These are phyloP conservation scores for Drosophila meridiana DNA, from an alignment of 2,888 invertebrate species.

Conservation along the genomic window DNA sequence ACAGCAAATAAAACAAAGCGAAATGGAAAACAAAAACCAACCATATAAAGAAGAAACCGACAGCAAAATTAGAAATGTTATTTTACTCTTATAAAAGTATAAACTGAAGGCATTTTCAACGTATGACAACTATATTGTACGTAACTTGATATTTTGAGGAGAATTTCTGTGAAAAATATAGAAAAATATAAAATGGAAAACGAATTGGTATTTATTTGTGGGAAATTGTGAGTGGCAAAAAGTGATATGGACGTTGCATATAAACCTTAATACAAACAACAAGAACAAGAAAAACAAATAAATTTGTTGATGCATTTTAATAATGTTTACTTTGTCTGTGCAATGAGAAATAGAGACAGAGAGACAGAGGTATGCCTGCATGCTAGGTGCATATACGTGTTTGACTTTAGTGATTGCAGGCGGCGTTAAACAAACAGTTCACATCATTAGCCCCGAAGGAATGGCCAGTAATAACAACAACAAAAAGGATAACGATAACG, in stretches of 20 bases:
- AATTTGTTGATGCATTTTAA: conserved; percentile 45
- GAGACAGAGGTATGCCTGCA: neutral
- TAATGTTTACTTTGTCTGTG: conserved; percentile 61
- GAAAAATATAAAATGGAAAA: conserved; percentile 63
- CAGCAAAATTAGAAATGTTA: conserved; percentile 68
- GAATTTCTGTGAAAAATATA: conserved; percentile 82
- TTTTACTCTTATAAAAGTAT: conserved; percentile 79
- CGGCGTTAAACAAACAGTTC: conserved; percentile 67
- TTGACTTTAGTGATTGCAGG: conserved; percentile 68
- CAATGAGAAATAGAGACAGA: conserved; percentile 14
- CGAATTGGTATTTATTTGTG: conserved; percentile 55
- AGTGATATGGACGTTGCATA: neutral
- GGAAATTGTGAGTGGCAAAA: neutral
- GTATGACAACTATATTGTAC: conserved; percentile 82
- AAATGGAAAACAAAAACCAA: conserved; percentile 8
- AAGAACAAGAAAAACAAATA: conserved; percentile 21
- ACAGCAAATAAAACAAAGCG: conserved; percentile 10
- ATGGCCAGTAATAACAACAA: conserved; percentile 28
- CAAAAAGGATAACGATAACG: conserved; percentile 23
- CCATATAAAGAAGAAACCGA: conserved; percentile 39
- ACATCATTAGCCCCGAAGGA: conserved; percentile 71
- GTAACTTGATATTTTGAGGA: conserved; percentile 84
- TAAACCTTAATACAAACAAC: conserved; percentile 4
- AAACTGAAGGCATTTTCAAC: conserved; percentile 75
- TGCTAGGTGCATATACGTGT: conserved; percentile 13